phyloP scores from a whole-genome alignment of 2,888 invertebrate genomes.

The Falcaria lacertinaria region DNA sequence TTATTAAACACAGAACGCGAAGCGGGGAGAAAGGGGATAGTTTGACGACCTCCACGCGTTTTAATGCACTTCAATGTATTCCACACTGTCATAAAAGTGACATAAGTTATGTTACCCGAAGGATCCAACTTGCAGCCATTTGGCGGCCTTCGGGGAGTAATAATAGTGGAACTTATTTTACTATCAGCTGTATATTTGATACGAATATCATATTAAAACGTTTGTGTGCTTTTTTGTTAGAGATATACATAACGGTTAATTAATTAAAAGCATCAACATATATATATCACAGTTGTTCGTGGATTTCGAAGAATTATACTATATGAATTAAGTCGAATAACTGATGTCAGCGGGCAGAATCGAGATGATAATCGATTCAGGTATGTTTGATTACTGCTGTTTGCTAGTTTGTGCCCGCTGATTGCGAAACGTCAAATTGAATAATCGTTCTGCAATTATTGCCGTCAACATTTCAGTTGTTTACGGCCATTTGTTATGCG shows the following conservation, averaged over 20 bases:
- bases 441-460: constrained; percentile 69
- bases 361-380: constrained; percentile 67
- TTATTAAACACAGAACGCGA: too few species aligned
- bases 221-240: not conserved
- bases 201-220: not conserved
- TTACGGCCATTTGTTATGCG: constrained; percentile 47
- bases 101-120: constrained; percentile 51
- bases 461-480: constrained; percentile 51
- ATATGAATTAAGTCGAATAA: constrained; percentile 27
- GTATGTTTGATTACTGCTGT: constrained; percentile 65
- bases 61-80: constrained; percentile 69
- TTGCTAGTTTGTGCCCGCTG: constrained; percentile 72
- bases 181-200: not conserved
- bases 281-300: too few species aligned
- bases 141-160: constrained; percentile 15
- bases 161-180: constrained; percentile 28
- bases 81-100: constrained; percentile 65
- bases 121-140: constrained; percentile 31
- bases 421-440: constrained; percentile 75
- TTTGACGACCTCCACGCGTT: constrained; percentile 27
- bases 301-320: too few species aligned
- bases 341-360: constrained; percentile 39
- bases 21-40: constrained; percentile 2
- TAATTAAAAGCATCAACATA: too few species aligned
- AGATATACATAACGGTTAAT: too few species aligned